These are phyloP conservation scores for Clangula hyemalis DNA, from an alignment of 2,797 vertebrate species.

Conservation along the genomic window DNA sequence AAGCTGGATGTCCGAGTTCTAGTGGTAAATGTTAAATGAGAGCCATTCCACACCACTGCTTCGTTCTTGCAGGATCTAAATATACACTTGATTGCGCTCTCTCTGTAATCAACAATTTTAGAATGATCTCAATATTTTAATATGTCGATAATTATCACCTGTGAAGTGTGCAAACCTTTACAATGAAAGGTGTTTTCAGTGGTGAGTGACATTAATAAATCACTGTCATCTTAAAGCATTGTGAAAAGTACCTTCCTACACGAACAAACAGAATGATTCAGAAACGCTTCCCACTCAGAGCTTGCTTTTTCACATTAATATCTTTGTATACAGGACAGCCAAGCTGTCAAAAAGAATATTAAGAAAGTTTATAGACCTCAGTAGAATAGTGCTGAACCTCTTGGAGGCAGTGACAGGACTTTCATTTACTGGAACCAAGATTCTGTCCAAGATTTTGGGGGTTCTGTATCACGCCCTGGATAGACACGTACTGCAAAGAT, in stretches of 20 bases:
- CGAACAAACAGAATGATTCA: neutral
- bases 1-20: neutral
- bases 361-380: neutral
- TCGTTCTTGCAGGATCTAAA: neutral
- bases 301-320: neutral
- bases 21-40: neutral
- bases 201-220: neutral
- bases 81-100: neutral
- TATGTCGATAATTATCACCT: neutral
- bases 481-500: neutral
- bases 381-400: neutral
- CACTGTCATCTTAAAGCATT: neutral
- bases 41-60: neutral
- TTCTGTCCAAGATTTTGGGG: neutral
- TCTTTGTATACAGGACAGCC: neutral
- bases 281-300: neutral
- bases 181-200: neutral
- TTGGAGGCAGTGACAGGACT: neutral
- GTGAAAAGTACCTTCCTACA: neutral
- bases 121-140: neutral
- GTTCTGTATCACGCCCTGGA: slow-evolving; percentile 1
- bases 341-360: neutral
- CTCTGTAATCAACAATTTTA: neutral
- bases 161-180: neutral
- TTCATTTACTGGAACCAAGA: neutral